Percentiles rank a stretch among this genome's conserved stretches.
phyloP scores from a whole-genome alignment of 2,113 vertebrate genomes.

The Tenrec ecaudatus region DNA sequence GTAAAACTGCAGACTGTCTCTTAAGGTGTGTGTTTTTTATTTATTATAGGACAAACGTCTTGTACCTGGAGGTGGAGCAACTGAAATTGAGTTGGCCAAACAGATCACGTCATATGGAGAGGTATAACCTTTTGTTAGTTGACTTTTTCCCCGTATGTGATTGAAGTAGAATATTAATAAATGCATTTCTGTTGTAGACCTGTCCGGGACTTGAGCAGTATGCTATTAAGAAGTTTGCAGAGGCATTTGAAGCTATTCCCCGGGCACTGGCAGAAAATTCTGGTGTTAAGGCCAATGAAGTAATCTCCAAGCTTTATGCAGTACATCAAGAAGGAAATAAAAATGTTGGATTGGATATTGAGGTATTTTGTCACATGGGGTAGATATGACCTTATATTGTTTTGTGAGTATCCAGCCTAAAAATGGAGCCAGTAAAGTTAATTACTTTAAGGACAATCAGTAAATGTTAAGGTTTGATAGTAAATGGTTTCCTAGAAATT shows the following conservation, averaged over 20 bases:
- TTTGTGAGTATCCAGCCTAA: neutral
- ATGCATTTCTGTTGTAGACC: constrained; percentile 86
- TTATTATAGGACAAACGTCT: constrained; percentile 92
- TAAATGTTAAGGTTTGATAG: neutral
- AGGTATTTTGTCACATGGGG: constrained; percentile 86
- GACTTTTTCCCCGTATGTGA: neutral
- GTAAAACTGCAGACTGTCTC: neutral
- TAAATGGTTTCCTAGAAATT: neutral
- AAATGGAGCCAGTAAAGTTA: neutral
- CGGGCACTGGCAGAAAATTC: constrained; percentile 97
- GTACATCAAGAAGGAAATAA: constrained; percentile 97
- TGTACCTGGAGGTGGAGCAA: constrained; percentile 96
- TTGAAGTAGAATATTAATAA: neutral
- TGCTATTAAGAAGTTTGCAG: constrained; percentile 98
- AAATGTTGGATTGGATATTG: constrained; percentile 97
- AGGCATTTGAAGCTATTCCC: constrained; percentile 95
- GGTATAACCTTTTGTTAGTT: constrained; percentile 74
- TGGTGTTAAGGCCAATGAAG: constrained; percentile 95
- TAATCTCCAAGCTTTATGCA: constrained; percentile 97
- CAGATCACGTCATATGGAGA: constrained; percentile 96
- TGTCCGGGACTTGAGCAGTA: constrained; percentile 98
- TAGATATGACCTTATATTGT: neutral
- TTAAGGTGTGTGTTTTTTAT: neutral
- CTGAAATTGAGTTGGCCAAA: constrained; percentile 97
- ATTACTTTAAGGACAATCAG: neutral